Percentiles rank a stretch among this genome's conserved stretches.
These are phyloP conservation scores for Drosophila limbata DNA, from an alignment of 2,888 invertebrate genomes.

Conservation along the genomic window DNA sequence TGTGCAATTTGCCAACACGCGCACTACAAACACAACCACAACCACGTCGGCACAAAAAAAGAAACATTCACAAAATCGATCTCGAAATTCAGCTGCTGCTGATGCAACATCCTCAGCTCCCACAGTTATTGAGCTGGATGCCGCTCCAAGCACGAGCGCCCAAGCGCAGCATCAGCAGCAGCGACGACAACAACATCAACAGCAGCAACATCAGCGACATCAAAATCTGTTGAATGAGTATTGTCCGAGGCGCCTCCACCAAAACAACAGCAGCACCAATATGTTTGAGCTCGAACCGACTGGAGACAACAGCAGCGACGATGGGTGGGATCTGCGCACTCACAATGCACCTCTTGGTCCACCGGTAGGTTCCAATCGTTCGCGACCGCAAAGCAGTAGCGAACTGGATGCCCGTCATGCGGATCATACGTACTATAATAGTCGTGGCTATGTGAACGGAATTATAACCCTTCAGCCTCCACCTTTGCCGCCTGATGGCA, in stretches of 20 bases:
- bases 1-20: conserved; percentile 79
- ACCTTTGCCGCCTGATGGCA: conserved; percentile 25
- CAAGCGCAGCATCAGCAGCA: conserved; percentile 61
- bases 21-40: conserved; percentile 82
- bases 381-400: conserved; percentile 27
- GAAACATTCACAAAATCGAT: conserved; percentile 57
- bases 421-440: conserved; percentile 69
- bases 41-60: conserved; percentile 78
- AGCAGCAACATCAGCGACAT: conserved; percentile 6
- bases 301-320: conserved; percentile 68
- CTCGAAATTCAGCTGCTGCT: conserved; percentile 16
- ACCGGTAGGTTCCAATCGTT: background rate
- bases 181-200: conserved; percentile 3
- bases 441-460: conserved; percentile 40
- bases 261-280: conserved; percentile 27
- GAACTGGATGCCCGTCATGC: conserved; percentile 44
- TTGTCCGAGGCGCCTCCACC: conserved; percentile 5
- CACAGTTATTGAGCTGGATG: conserved; percentile 64
- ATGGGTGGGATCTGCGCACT: conserved; percentile 72
- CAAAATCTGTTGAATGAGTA: conserved; percentile 12
- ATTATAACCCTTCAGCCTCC: conserved; percentile 11
- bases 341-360: conserved; percentile 38
- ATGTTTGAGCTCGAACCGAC: conserved; percentile 33
- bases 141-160: conserved; percentile 76
- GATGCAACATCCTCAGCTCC: conserved; percentile 45